Base-by-base conservation (phyloP, 2,113 vertebrate species). In the Arothron firmamentum region DNA sequence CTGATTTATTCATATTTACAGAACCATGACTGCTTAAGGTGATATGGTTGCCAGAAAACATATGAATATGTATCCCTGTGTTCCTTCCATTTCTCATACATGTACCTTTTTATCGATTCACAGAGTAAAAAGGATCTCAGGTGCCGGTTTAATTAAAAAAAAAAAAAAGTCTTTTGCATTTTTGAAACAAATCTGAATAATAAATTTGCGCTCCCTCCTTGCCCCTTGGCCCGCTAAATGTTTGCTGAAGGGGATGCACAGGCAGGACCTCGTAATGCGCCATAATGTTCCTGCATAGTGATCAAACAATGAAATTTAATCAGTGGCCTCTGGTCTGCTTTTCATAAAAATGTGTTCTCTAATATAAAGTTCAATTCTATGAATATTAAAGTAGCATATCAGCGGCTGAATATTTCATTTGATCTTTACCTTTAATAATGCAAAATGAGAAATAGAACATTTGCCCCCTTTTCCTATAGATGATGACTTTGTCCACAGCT, bases 281-380 rank as follows among this genome's bases (percentile, higher is more conserved):
- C 75, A 74, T 85, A 88, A 87, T 78, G 81, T 80, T 64, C 67
- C 67, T 65, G 75, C 77, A 81, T 82, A 82, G 87, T 89, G 88
- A 91, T 90, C 89, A 90, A 91, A 89, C 88, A 89, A 85, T 88
- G 81, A 87, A 89, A 90, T 89, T 85, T 87, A 88, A 90, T 90
- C 85, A 88, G 83, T 85, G 72, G 79, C 84, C 86, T 85, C 73
- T 69, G 83, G 83, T 88, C 84, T 80, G 74, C 77, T 77, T 77
- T 84, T 73, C 83, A 87, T 90, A 88, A 89, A 89, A 90, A 83
- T 80, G 78, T 90, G 85, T 88, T 90, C 83, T 81, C 81, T 89
- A 87, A 88, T 90, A 87, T 87, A 89, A 92, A 90, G 90, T 90
- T 89, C 83, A 90, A 81, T 91, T 90, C 87, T 88, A 91, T 89